Evolutionary conservation across 2,888 invertebrate species (phyloP).

Genomic region (Lepetodrilus schrolli): DNA sequence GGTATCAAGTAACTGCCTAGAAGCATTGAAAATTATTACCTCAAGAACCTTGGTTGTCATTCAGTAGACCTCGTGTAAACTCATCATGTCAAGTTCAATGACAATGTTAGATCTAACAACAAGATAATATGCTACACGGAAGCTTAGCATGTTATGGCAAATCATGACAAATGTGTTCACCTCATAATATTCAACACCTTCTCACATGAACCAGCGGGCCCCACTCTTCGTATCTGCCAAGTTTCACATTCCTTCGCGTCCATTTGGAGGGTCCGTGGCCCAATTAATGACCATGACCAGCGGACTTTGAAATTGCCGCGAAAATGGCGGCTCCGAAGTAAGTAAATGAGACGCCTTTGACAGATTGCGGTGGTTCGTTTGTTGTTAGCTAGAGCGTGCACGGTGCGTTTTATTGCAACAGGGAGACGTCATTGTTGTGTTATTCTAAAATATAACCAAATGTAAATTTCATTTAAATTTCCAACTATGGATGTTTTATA

Average conservation of each 20-base stretch:
- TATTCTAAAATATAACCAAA: background rate
- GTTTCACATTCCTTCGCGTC: constrained; percentile 35
- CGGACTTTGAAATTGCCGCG: constrained; percentile 30
- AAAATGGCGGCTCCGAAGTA: constrained; percentile 24
- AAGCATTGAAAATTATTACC: too few species aligned
- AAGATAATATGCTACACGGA: background rate
- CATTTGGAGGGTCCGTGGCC: constrained; percentile 33
- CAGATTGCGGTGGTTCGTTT: too few species aligned
- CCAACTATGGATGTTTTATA: too few species aligned
- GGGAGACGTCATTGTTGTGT: background rate
- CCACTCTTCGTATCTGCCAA: constrained; percentile 54
- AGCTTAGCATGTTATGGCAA: background rate
- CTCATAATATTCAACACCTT: constrained; percentile 55
- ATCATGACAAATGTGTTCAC: constrained; percentile 36
- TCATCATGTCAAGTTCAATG: too few species aligned
- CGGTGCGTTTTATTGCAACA: background rate
- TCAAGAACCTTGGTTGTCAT: too few species aligned
- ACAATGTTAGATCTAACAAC: too few species aligned
- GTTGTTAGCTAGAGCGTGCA: background rate
- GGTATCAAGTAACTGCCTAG: too few species aligned
- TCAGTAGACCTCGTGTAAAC: too few species aligned
- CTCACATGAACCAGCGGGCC: constrained; percentile 49
- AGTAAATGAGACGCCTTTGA: constrained; percentile 18
- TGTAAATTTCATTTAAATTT: background rate
- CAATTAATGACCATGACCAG: constrained; percentile 20